Evolutionary conservation across 2,797 vertebrate species (phyloP).

Genomic region (Xenopus petersii): DNA sequence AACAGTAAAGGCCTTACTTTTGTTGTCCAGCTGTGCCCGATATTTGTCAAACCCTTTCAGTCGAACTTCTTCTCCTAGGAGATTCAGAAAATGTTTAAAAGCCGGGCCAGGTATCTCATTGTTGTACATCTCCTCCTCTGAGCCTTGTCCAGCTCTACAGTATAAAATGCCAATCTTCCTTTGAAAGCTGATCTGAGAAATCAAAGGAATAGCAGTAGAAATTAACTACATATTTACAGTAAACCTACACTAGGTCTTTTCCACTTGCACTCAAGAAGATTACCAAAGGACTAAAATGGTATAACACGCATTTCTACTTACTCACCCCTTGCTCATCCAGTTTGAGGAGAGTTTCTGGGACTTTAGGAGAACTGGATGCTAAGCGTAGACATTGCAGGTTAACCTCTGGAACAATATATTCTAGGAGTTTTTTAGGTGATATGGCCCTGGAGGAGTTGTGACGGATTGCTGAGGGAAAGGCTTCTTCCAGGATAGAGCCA

Average conservation of each 20-base stretch:
- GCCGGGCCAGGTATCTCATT: constrained; percentile 80
- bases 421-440: constrained; percentile 84
- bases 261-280: too few species aligned
- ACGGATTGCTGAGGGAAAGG: constrained; percentile 75
- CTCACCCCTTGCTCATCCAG: constrained; percentile 90
- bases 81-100: constrained; percentile 81
- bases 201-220: too few species aligned
- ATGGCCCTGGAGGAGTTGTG: constrained; percentile 77
- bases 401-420: constrained; percentile 82
- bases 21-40: constrained; percentile 88
- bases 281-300: too few species aligned
- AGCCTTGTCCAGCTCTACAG: constrained; percentile 80
- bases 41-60: constrained; percentile 88
- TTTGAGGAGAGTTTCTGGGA: constrained; percentile 85
- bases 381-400: constrained; percentile 82
- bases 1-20: constrained; percentile 71
- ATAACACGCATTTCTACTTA: neutral
- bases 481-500: constrained; percentile 86
- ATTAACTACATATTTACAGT: too few species aligned
- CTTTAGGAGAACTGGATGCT: constrained; percentile 86
- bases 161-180: constrained; percentile 88
- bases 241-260: too few species aligned
- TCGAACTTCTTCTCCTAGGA: constrained; percentile 82
- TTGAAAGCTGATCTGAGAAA: constrained; percentile 81
- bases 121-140: constrained; percentile 95